These are phyloP conservation scores for Cephus pygmeus DNA, from an alignment of 2,888 invertebrate genomes.

Conservation along the genomic window DNA sequence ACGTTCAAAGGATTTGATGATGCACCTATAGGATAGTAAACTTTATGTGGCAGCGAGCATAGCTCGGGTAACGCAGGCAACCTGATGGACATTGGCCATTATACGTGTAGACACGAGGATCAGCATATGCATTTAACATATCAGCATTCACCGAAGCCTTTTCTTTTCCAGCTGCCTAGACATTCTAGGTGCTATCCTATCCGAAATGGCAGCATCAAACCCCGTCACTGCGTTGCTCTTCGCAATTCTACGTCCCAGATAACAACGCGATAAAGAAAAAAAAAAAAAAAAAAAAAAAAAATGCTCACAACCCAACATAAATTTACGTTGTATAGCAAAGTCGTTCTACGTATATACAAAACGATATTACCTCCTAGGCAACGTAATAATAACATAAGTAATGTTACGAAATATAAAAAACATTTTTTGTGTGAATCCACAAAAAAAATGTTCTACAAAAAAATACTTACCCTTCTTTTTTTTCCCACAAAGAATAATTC, in stretches of 20 bases:
- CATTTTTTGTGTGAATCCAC: too few species aligned
- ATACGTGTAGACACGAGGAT: background rate
- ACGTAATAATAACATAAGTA: background rate
- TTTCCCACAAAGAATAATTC: background rate
- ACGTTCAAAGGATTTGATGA: background rate
- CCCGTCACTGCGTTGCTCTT: background rate
- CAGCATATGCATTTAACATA: background rate
- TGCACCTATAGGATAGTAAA: background rate
- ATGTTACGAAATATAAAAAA: background rate
- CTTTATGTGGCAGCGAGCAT: background rate
- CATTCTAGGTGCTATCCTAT: background rate
- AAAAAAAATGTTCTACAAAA: background rate
- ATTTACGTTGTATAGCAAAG: background rate
- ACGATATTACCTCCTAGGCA: background rate
- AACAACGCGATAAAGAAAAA: background rate
- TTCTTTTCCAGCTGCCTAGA: background rate
- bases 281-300: background rate
- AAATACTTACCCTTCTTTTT: background rate
- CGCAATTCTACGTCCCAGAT: background rate
- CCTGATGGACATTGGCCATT: background rate
- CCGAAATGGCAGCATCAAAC: background rate
- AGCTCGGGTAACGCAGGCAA: background rate
- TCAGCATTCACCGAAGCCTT: background rate
- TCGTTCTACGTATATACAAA: background rate
- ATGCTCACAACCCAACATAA: background rate